These are phyloP conservation scores for Bombus ignitus DNA, from an alignment of 1,140 invertebrate species.

Conservation along the genomic window DNA sequence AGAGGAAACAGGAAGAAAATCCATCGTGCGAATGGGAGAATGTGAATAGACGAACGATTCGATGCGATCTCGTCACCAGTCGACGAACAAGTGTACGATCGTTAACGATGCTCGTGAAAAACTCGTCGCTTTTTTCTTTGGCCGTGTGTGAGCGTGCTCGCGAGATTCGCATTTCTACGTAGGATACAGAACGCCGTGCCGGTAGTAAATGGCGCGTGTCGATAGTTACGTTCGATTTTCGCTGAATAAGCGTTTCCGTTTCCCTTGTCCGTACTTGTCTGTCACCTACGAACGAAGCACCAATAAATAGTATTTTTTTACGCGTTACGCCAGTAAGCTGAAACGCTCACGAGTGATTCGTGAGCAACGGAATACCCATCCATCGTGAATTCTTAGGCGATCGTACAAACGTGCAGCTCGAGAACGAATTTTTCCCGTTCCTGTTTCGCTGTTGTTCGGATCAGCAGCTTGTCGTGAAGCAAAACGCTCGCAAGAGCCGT, in stretches of 20 bases:
- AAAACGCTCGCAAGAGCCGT: not conserved
- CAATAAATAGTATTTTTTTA: conserved; percentile 65
- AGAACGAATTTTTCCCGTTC: conserved; percentile 27
- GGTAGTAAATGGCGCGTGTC: conserved; percentile 64
- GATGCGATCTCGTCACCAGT: conserved; percentile 11
- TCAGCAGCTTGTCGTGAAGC: not conserved
- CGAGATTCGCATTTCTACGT: conserved; percentile 1
- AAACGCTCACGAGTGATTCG: not conserved
- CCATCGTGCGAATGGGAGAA: conserved; percentile 28
- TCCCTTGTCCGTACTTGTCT: conserved; percentile 37
- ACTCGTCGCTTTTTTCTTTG: conserved; percentile 15
- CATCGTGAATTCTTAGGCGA: not conserved
- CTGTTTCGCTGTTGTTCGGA: not conserved
- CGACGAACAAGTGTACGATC: conserved; percentile 29
- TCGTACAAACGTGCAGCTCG: conserved; percentile 35
- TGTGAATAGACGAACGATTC: conserved; percentile 41
- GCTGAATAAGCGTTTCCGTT: conserved; percentile 45
- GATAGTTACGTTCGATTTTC: conserved; percentile 51
- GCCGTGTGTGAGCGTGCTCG: conserved; percentile 12
- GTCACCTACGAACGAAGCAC: not conserved
- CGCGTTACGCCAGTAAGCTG: not conserved
- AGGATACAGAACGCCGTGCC: not conserved
- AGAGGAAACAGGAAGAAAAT: not conserved
- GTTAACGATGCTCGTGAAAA: conserved; percentile 56
- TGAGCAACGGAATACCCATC: not conserved